phyloP scores from a whole-genome alignment of 2,113 vertebrate species.

The Malurus cyaneus region DNA sequence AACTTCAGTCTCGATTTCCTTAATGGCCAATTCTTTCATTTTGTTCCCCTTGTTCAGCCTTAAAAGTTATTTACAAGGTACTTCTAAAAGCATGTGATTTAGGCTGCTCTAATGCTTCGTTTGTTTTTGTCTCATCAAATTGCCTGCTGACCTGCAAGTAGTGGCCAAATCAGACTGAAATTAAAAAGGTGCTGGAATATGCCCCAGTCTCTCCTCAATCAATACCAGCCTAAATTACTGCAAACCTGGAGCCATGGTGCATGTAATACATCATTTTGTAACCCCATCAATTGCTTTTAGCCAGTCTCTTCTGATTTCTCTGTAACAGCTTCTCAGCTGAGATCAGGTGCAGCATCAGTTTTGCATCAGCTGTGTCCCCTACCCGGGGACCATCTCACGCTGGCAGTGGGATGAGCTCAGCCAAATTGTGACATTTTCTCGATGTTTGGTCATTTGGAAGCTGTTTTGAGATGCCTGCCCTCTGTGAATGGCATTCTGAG shows the following conservation, averaged over 20 bases:
- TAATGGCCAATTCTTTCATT: constrained; percentile 52
- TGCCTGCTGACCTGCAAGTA: constrained; percentile 54
- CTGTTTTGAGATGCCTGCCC: not conserved
- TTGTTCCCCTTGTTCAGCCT: constrained; percentile 34
- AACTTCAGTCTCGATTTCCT: constrained; percentile 27
- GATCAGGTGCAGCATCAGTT: constrained; percentile 27
- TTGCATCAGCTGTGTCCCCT: not conserved
- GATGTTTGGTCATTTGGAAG: not conserved
- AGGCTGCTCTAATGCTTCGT: constrained; percentile 49
- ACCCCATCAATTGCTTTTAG: constrained; percentile 60
- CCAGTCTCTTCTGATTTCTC: constrained; percentile 46
- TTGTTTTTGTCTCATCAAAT: constrained; percentile 62
- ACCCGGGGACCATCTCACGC: rapidly evolving
- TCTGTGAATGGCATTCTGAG: rapidly evolving
- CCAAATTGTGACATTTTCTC: not conserved
- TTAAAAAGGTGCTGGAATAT: constrained; percentile 65
- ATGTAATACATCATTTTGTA: constrained; percentile 69
- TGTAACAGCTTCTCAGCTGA: constrained; percentile 50
- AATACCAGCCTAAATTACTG: constrained; percentile 65
- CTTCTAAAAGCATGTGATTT: constrained; percentile 47
- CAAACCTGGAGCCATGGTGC: constrained; percentile 54
- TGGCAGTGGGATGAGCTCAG: not conserved
- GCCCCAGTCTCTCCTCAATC: constrained; percentile 56
- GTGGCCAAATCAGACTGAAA: constrained; percentile 55
- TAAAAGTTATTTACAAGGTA: constrained; percentile 58